These are phyloP conservation scores for Numenius arquata DNA, from an alignment of 2,113 vertebrate species.

Conservation along the genomic window DNA sequence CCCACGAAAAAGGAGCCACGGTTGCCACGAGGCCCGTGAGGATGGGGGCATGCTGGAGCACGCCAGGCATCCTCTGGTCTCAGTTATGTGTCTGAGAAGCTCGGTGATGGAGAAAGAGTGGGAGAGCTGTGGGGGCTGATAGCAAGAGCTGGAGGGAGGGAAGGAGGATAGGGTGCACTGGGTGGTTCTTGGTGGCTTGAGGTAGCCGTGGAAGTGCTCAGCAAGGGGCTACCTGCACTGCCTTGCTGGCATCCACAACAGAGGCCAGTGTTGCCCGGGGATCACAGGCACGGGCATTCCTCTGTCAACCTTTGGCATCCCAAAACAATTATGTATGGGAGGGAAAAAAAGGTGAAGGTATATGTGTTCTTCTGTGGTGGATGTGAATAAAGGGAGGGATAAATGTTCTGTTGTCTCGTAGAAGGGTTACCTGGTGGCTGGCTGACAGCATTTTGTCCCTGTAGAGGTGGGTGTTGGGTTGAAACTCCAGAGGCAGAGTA, in stretches of 20 bases:
- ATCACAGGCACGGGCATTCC: neutral
- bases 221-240: neutral
- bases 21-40: rapidly evolving
- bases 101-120: neutral
- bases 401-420: neutral
- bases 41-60: neutral
- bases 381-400: neutral
- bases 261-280: neutral
- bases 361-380: rapidly evolving
- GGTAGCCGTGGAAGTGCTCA: neutral
- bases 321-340: neutral
- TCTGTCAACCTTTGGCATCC: neutral
- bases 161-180: neutral
- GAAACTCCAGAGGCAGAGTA: neutral
- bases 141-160: neutral
- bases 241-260: neutral
- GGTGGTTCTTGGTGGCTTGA: neutral
- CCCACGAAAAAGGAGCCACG: neutral
- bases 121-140: neutral
- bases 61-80: neutral
- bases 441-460: neutral
- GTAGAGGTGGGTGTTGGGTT: neutral
- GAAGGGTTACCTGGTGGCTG: neutral
- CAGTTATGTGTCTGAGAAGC: neutral
- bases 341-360: neutral